These are phyloP conservation scores for Varroa destructor DNA, from an alignment of 1,140 invertebrate genomes.

Conservation along the genomic window DNA sequence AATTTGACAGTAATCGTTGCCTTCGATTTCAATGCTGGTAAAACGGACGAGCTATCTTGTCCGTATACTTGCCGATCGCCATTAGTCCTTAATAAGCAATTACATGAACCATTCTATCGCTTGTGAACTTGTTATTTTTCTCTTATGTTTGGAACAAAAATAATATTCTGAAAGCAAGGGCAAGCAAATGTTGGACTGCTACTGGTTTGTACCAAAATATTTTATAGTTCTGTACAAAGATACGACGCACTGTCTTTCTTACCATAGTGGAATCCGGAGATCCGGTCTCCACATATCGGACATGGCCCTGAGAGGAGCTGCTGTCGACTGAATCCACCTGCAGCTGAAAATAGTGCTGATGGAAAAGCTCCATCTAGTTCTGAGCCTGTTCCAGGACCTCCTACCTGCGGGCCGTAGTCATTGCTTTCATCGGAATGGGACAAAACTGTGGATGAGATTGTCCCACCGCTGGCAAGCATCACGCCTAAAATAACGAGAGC, in stretches of 20 bases:
- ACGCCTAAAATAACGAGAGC: not conserved
- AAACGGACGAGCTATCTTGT: too few relatives aligned
- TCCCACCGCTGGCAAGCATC: constrained; percentile 8
- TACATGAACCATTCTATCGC: too few relatives aligned
- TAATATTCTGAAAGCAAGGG: not conserved
- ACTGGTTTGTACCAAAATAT: not conserved
- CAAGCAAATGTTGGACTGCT: constrained; percentile 8
- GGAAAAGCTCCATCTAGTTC: constrained; percentile 14
- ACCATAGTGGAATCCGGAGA: constrained; percentile 86
- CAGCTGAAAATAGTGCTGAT: constrained; percentile 11
- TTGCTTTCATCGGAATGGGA: constrained; percentile 19
- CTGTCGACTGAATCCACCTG: constrained; percentile 34
- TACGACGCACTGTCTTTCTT: not conserved
- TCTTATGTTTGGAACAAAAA: too few relatives aligned
- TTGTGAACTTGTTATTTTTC: too few relatives aligned
- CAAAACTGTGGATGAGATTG: constrained; percentile 6
- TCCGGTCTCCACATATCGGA: constrained; percentile 86
- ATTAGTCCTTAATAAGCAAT: too few relatives aligned
- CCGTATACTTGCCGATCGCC: too few relatives aligned
- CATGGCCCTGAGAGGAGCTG: constrained; percentile 54
- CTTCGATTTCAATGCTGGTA: too few relatives aligned
- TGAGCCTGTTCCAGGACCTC: not conserved
- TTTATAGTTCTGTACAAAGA: not conserved
- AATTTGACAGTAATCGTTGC: too few relatives aligned
- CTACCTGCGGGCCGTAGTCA: constrained; percentile 7